These are phyloP conservation scores for Drosophila guanche DNA, from an alignment of 1,140 invertebrate species.

Conservation along the genomic window DNA sequence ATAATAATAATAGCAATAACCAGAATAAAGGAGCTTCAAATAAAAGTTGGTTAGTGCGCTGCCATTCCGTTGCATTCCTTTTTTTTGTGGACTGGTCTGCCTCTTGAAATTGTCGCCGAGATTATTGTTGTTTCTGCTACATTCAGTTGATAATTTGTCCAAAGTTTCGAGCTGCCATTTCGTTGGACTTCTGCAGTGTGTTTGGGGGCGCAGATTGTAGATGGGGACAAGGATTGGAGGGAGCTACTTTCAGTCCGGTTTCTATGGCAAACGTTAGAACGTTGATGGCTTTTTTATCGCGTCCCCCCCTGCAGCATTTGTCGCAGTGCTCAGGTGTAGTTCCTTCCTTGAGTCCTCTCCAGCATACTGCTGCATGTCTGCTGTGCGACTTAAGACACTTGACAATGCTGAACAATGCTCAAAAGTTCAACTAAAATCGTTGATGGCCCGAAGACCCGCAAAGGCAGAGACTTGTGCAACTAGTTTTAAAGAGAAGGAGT, in stretches of 20 bases:
- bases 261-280: conserved; percentile 49
- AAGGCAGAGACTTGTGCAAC: conserved; percentile 1
- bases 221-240: neutral
- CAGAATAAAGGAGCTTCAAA: conserved; percentile 58
- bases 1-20: conserved; percentile 70
- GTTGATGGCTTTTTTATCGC: conserved; percentile 72
- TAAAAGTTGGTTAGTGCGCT: conserved; percentile 55
- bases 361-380: conserved; percentile 5
- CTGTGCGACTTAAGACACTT: conserved; percentile 28
- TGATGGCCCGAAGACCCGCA: conserved; percentile 29
- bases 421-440: conserved; percentile 31
- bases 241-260: conserved; percentile 33
- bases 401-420: conserved; percentile 34
- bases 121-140: conserved; percentile 66
- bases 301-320: conserved; percentile 54
- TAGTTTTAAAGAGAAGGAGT: neutral
- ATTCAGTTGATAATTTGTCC: conserved; percentile 75
- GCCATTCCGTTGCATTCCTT: conserved; percentile 30
- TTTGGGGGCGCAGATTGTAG: too few species aligned
- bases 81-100: conserved; percentile 22
- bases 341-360: conserved; percentile 35
- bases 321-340: conserved; percentile 41
- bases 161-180: conserved; percentile 57
- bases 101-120: conserved; percentile 64
- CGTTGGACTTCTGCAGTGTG: conserved; percentile 18